Percentiles rank a stretch among this genome's conserved stretches.
These are phyloP conservation scores for Asobara japonica DNA, from an alignment of 1,140 invertebrate species.

Conservation along the genomic window DNA sequence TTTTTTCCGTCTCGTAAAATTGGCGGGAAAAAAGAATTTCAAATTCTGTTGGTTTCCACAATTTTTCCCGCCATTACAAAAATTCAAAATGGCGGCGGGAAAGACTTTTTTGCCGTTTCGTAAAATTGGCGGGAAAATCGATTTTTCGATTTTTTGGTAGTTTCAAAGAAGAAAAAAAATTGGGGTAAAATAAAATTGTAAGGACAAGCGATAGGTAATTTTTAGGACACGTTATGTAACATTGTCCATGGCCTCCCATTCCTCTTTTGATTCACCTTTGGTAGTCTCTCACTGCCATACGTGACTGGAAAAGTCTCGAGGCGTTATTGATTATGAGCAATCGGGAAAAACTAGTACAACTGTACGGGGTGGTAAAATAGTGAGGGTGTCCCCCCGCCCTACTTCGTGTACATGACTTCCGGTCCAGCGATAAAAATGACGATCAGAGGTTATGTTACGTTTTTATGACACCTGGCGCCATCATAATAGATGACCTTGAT, in stretches of 20 bases:
- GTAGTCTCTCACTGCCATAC: slow-evolving; percentile 10
- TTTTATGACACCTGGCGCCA: background rate
- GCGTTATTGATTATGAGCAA: slow-evolving; percentile 15
- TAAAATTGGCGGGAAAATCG: no score
- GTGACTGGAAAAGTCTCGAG: slow-evolving; percentile 10
- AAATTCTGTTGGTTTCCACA: no score
- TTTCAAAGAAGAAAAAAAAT: no score
- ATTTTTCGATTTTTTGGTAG: no score
- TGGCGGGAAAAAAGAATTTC: no score
- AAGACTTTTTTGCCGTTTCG: no score
- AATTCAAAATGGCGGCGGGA: no score
- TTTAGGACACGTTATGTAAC: slow-evolving; percentile 1
- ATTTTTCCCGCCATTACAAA: no score
- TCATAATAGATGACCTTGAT: background rate
- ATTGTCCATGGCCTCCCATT: background rate
- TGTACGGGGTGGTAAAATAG: background rate
- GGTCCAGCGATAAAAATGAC: slow-evolving; percentile 1
- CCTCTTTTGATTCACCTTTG: background rate
- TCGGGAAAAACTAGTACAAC: slow-evolving; percentile 10
- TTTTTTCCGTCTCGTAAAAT: no score
- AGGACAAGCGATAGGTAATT: slow-evolving; percentile 1
- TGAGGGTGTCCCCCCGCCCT: no score
- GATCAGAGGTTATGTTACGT: background rate
- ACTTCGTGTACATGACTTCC: slow-evolving; percentile 2
- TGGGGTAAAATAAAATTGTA: background rate